These are phyloP conservation scores for Himalopsyche anomala DNA, from an alignment of 2,888 invertebrate genomes.

Conservation along the genomic window DNA sequence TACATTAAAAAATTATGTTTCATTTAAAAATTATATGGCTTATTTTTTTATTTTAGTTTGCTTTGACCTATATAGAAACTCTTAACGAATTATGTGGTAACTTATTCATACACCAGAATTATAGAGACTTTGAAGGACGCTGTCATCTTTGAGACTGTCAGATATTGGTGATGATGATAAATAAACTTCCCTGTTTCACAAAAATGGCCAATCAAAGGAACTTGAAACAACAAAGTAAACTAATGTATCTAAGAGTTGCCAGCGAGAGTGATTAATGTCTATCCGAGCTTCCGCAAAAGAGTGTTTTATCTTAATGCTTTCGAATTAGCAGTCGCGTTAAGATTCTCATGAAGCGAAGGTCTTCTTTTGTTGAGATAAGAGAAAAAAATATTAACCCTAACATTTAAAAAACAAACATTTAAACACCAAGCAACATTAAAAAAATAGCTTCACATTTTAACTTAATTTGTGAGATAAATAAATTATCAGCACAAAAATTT, in stretches of 20 bases:
- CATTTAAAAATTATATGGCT: too few species aligned
- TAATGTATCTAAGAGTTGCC: background rate
- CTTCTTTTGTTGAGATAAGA: slow-evolving; percentile 6
- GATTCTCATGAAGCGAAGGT: background rate
- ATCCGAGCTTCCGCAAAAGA: background rate
- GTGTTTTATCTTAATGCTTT: slow-evolving; percentile 21
- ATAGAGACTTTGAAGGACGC: too few species aligned
- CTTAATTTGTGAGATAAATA: too few species aligned
- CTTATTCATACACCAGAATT: too few species aligned
- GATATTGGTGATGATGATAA: too few species aligned
- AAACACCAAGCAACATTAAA: background rate
- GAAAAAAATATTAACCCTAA: background rate
- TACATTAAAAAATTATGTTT: too few species aligned
- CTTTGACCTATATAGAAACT: too few species aligned
- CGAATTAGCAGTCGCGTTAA: slow-evolving; percentile 30
- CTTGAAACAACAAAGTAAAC: background rate
- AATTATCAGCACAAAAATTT: too few species aligned
- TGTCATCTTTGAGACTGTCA: too few species aligned
- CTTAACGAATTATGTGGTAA: too few species aligned
- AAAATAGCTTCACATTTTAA: background rate
- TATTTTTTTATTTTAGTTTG: too few species aligned
- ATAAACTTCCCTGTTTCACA: too few species aligned
- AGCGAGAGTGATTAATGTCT: background rate
- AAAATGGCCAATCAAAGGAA: background rate
- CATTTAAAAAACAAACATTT: background rate